These are phyloP conservation scores for Keiferia lycopersicella DNA, from an alignment of 2,888 invertebrate species.

Conservation along the genomic window DNA sequence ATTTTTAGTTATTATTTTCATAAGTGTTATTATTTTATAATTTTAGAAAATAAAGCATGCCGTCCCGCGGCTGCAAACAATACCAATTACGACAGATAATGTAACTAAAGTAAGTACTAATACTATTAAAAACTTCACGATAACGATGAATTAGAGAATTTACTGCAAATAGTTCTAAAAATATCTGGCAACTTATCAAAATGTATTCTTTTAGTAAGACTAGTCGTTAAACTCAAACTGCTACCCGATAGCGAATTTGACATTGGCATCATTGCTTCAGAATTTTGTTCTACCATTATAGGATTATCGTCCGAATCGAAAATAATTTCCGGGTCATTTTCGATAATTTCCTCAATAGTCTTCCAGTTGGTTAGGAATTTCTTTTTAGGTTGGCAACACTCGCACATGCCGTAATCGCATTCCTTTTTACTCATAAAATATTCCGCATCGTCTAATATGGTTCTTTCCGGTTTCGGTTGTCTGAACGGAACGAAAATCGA, in stretches of 20 bases:
- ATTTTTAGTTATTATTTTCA: no score
- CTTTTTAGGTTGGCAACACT: slow-evolving; percentile 60
- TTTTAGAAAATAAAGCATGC: no score
- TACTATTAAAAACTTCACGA: slow-evolving; percentile 36
- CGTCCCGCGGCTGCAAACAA: no score
- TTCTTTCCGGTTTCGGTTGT: slow-evolving; percentile 51
- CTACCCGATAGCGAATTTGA: slow-evolving; percentile 35
- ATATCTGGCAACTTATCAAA: slow-evolving; percentile 55
- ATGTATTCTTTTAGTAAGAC: slow-evolving; percentile 47
- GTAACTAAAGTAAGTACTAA: not conserved
- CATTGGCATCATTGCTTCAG: slow-evolving; percentile 35
- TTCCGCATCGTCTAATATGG: slow-evolving; percentile 68
- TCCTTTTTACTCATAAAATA: slow-evolving; percentile 70
- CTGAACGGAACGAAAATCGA: slow-evolving; percentile 57
- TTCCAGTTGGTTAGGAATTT: slow-evolving; percentile 64
- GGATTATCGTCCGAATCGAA: slow-evolving; percentile 72
- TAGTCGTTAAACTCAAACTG: slow-evolving; percentile 31
- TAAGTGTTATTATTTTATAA: no score
- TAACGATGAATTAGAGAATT: slow-evolving; percentile 49
- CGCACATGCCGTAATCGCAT: slow-evolving; percentile 69
- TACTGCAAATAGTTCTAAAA: slow-evolving; percentile 56
- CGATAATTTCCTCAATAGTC: slow-evolving; percentile 72
- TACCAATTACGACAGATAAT: not conserved
- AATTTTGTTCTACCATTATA: slow-evolving; percentile 57
- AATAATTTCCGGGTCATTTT: slow-evolving; percentile 75